Base-by-base conservation (phyloP, 2,797 vertebrate species). In the Clarias fuscus region DNA sequence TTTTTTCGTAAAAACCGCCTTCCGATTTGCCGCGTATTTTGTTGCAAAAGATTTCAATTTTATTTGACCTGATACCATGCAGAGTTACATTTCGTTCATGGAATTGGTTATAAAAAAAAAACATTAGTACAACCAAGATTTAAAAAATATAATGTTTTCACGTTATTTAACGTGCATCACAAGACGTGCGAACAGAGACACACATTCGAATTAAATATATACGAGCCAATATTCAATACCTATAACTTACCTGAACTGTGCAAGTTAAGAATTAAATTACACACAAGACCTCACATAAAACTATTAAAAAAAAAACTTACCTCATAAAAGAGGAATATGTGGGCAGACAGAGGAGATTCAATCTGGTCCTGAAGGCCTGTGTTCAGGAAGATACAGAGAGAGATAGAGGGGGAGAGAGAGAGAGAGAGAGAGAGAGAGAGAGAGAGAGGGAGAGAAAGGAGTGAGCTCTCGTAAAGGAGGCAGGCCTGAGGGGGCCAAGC, bases 401-500 rank as follows among this genome's bases (percentile, higher is more conserved):
- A 76, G 87, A 83, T 85, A 59, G 61, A 83, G 20, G 75, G 79
- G 79, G 70, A 68, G 61, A 43, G 64, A 82, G 58, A 59, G 59
- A 83, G 86, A 59, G 61, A 80, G 22, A 80, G 79, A 83, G 70
- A 68, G 61, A 43, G 64, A 82, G 58, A 59, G 61, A 73, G 62
- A 88, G 70, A 64, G 67, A 81, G 70, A 64, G 24, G 71, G 67
- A 73, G 72, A 81, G 48, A 58, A 84, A 87, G 83, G 76, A 90
- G 87, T 89, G 89, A 91, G 89, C 89, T 89, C 88, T 90, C 90
- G 88, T 61, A 24, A 81, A 86, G 86, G 68, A 88, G 89, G 82
- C 86, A 91, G 91, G 88, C 87, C 89, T 43, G 40, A 85, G 88
- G 81, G 89, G 86, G 87, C 89, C 89, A 90, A 92, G 92, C 73